Evolutionary conservation across 1,140 invertebrate genomes (phyloP).

Genomic region (Drosophila tropicalis): DNA sequence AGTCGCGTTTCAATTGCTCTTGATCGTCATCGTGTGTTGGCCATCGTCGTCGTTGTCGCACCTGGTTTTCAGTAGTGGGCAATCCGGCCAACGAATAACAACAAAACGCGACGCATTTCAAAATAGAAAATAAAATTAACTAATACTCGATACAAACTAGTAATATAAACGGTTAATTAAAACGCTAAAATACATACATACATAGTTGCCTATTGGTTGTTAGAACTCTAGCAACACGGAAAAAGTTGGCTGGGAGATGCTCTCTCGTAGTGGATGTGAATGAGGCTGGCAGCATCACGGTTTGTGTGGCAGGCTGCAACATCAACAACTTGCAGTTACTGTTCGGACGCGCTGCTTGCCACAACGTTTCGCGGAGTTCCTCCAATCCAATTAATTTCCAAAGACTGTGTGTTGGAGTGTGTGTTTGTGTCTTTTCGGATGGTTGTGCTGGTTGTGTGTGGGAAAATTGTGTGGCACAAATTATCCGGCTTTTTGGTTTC

Average conservation of each 20-base stretch:
- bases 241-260: constrained; percentile 9
- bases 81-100: constrained; percentile 68
- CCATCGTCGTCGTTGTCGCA: constrained; percentile 42
- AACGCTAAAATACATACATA: constrained; percentile 15
- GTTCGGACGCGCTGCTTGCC: constrained; percentile 61
- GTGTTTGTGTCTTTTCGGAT: not conserved
- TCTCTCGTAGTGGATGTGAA: not conserved
- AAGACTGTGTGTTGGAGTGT: constrained; percentile 22
- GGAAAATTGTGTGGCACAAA: constrained; percentile 54
- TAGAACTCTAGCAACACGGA: constrained; percentile 52
- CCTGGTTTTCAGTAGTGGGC: constrained; percentile 72
- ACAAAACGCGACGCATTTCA: constrained; percentile 45
- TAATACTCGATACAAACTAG: too few species aligned
- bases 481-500: constrained; percentile 44
- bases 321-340: constrained; percentile 63
- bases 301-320: constrained; percentile 37
- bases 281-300: not conserved
- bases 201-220: constrained; percentile 23
- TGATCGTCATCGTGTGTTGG: constrained; percentile 29
- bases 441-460: constrained; percentile 5
- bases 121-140: not conserved
- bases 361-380: constrained; percentile 45
- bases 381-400: not conserved
- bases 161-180: constrained; percentile 24
- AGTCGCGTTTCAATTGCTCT: constrained; percentile 41